A percentile compares a stretch with the other conserved stretches of the same genome.
Conservation (phyloP, 2,888 invertebrate species). For the Ferrisia virgata region DNA sequence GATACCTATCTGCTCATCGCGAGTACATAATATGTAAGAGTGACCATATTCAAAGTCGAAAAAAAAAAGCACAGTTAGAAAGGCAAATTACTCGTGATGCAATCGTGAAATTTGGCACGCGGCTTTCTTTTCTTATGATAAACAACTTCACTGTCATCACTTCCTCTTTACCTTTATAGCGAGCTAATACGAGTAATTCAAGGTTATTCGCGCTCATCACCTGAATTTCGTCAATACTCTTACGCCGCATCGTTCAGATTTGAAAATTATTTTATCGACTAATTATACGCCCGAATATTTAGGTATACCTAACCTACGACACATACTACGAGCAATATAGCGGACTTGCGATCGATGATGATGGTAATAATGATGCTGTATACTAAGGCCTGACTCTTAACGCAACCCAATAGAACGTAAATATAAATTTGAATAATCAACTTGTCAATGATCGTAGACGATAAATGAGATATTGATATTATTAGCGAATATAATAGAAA, state of each 20-base stretch:
- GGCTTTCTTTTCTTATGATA: slow-evolving; percentile 37
- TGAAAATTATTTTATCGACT: not conserved
- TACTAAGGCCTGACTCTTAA: too few species aligned
- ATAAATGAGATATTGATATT: slow-evolving; percentile 14
- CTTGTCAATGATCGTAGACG: slow-evolving; percentile 13
- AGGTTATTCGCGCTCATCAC: slow-evolving; percentile 1
- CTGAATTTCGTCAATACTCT: slow-evolving; percentile 8
- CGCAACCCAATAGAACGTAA: too few species aligned
- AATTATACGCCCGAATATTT: too few species aligned
- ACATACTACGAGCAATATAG: too few species aligned
- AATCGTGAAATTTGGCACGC: slow-evolving; percentile 40
- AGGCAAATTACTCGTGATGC: slow-evolving; percentile 26
- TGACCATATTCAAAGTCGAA: not conserved
- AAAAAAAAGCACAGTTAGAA: not conserved
- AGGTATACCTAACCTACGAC: too few species aligned
- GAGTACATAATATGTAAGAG: not conserved
- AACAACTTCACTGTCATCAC: slow-evolving; percentile 24
- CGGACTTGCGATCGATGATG: too few species aligned
- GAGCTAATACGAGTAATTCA: not conserved
- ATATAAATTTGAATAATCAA: slow-evolving; percentile 4
- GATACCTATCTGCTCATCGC: not conserved
- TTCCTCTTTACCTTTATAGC: slow-evolving; percentile 34
- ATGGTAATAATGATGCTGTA: too few species aligned
- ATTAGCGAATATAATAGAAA: not conserved
- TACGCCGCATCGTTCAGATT: not conserved